Percentiles rank a stretch among this genome's conserved stretches.
These are phyloP conservation scores for Amphibalanus amphitrite DNA, from an alignment of 1,140 invertebrate species.

Conservation along the genomic window DNA sequence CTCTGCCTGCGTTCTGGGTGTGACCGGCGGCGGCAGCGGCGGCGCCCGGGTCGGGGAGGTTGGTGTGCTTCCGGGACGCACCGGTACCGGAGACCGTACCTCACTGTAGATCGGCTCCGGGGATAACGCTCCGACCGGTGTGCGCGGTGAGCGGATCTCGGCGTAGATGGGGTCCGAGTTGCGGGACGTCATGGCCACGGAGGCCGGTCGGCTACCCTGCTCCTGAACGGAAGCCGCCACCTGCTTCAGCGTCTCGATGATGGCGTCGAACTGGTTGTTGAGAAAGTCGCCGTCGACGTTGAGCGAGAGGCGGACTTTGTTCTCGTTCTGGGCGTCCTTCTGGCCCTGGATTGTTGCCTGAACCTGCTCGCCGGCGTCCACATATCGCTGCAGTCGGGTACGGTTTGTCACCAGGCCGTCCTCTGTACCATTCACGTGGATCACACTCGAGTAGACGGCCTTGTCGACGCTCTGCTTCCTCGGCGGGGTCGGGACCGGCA, in stretches of 20 bases:
- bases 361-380: background rate
- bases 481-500: background rate
- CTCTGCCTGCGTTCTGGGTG: conserved; percentile 10
- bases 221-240: conserved; percentile 14
- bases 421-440: background rate
- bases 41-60: conserved; percentile 8
- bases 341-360: background rate
- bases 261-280: conserved; percentile 15
- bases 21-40: conserved; percentile 10
- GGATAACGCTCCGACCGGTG: background rate
- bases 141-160: background rate
- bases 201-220: conserved; percentile 7
- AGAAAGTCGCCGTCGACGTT: conserved; percentile 13
- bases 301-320: background rate
- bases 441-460: background rate
- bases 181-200: background rate
- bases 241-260: conserved; percentile 17
- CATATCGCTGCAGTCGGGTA: background rate
- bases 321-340: background rate
- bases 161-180: background rate
- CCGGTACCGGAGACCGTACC: background rate
- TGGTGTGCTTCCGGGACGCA: background rate
- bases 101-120: background rate
- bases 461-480: background rate
- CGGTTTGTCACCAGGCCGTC: background rate